These are phyloP conservation scores for Delia radicum DNA, from an alignment of 1,140 invertebrate genomes.

Conservation along the genomic window DNA sequence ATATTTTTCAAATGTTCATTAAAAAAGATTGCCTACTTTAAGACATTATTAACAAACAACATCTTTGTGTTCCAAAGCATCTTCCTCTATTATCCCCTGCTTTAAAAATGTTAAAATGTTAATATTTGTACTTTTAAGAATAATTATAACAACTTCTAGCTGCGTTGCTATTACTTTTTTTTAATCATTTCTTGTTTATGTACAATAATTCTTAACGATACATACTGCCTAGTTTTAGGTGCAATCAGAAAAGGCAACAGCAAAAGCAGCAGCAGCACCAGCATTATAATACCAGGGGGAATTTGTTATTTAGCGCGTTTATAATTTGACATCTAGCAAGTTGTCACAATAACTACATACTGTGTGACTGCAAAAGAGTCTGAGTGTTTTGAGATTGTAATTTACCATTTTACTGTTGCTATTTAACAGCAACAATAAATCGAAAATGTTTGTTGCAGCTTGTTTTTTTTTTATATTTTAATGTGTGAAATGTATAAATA, in stretches of 20 bases:
- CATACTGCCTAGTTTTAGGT: constrained; percentile 19
- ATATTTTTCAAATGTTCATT: too few species aligned
- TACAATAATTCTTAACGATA: constrained; percentile 7
- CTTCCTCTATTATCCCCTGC: too few species aligned
- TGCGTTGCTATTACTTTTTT: neutral
- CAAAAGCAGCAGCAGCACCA: neutral
- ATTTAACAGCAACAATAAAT: neutral
- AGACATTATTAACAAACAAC: too few species aligned
- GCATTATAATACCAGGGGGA: constrained; percentile 10
- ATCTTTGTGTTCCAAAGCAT: too few species aligned
- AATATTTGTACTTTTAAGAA: too few species aligned
- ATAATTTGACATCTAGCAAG: constrained; percentile 23
- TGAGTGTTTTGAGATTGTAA: neutral
- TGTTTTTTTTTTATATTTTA: neutral
- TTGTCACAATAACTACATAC: neutral
- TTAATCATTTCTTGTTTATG: constrained; percentile 23
- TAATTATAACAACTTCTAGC: too few species aligned
- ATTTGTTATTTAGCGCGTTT: constrained; percentile 22
- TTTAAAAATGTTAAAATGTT: too few species aligned
- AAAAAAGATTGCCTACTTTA: too few species aligned
- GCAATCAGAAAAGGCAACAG: constrained; percentile 2
- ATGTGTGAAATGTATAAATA: neutral
- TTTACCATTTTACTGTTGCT: neutral
- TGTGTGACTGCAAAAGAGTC: neutral
- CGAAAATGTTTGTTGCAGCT: neutral